These are phyloP conservation scores for Chalcis sispes DNA, from an alignment of 2,888 invertebrate species.

Conservation along the genomic window DNA sequence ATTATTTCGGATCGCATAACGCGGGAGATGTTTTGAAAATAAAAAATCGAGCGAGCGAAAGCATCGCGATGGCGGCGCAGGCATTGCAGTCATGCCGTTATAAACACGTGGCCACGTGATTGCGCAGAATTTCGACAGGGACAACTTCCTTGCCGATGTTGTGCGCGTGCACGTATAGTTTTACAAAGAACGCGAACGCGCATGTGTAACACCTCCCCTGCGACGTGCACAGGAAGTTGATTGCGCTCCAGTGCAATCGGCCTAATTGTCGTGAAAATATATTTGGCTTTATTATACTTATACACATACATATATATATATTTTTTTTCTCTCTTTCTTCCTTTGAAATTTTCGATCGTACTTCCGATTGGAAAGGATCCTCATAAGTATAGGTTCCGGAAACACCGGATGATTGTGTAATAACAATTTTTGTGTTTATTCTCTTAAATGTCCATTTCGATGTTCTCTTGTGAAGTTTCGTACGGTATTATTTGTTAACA, in stretches of 20 bases:
- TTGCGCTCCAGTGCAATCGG: not conserved
- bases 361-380: slow-evolving; percentile 4
- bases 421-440: not conserved
- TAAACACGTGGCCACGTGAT: slow-evolving; percentile 13
- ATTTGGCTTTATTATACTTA: not conserved
- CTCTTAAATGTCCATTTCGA: too few species aligned
- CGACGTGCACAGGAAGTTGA: slow-evolving; percentile 36
- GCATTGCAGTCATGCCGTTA: slow-evolving; percentile 10
- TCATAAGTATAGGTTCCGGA: not conserved
- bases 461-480: too few species aligned
- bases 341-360: slow-evolving; percentile 4
- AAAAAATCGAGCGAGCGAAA: slow-evolving; percentile 34
- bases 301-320: too few species aligned
- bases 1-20: slow-evolving; percentile 56
- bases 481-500: too few species aligned
- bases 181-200: not conserved
- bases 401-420: slow-evolving; percentile 2
- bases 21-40: slow-evolving; percentile 62
- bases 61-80: not conserved
- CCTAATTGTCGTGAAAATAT: not conserved
- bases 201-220: not conserved
- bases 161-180: not conserved
- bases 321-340: not conserved
- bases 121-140: slow-evolving; percentile 20
- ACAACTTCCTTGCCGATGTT: slow-evolving; percentile 6